Conservation (phyloP, 2,797 vertebrate species). For the Dendrocincla tyrannina region DNA sequence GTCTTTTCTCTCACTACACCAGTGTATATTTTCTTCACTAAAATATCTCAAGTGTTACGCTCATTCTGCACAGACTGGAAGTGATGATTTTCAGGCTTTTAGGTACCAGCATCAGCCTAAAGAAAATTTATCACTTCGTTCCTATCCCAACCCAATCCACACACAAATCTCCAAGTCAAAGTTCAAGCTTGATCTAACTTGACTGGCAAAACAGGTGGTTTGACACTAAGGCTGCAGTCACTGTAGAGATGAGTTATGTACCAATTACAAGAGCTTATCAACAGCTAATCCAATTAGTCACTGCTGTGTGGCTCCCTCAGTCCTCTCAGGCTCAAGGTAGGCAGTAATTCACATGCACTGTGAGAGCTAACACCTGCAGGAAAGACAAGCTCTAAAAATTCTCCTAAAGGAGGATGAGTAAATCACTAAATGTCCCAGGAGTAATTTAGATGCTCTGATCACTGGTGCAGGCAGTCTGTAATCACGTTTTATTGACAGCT, state of each 20-base stretch:
- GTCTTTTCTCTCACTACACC: neutral
- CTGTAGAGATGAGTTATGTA: neutral
- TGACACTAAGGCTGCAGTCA: neutral
- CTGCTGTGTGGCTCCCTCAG: neutral
- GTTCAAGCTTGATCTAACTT: neutral
- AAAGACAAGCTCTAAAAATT: neutral
- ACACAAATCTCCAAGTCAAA: neutral
- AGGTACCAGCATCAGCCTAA: neutral
- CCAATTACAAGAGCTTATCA: slow-evolving; percentile 14
- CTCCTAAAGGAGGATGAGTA: neutral
- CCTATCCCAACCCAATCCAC: neutral
- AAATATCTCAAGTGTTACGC: neutral
- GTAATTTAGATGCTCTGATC: slow-evolving; percentile 28
- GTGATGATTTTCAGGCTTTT: neutral
- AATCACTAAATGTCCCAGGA: slow-evolving; percentile 22
- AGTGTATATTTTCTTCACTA: neutral
- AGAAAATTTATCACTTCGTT: neutral
- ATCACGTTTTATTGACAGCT: slow-evolving; percentile 35
- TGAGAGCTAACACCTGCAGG: neutral
- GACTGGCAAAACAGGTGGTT: neutral
- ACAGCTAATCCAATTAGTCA: slow-evolving; percentile 1
- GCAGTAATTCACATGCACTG: neutral
- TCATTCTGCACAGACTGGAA: neutral
- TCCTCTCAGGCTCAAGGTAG: neutral
- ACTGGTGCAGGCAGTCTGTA: neutral